Evolutionary conservation across 2,113 vertebrate genomes (phyloP), one percentile per base, ranked within the genome.

Genomic region (Vanacampus margaritifer): DNA sequence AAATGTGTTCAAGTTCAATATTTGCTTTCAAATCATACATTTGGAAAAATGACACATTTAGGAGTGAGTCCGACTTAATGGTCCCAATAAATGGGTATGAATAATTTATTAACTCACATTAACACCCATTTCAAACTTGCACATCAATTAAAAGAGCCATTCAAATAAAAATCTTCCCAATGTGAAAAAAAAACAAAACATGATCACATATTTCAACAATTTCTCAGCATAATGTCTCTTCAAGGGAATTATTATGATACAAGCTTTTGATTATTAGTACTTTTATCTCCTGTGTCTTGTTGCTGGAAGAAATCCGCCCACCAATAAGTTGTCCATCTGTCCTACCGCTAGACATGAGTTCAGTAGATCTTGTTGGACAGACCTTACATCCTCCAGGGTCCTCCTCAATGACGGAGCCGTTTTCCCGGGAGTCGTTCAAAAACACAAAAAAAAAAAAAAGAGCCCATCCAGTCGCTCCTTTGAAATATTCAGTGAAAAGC

Each of bases 401-500:
- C 77, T 87, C 73, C 76, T 69, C 68, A 78, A 57, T 75, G 69
- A 73, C 75, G 62, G 61, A 75, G 70, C 64, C 78, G 54, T 63
- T 74, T 77, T 74, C 78, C 58, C 65, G 54, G 39, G 36, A 62
- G 54, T 77, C 80, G 28, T 64, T n/a, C n/a, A n/a, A n/a, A n/a
- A n/a, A 78, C 32, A 75, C 84, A 80, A 83, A 32, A 80, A 83
- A 80, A 83, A 32, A 80, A 83, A 74, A 65, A 74, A 61, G 71
- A 69, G 71, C 72, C 79, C 32, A 69, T 74, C 10, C 50, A 32
- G 76, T 72, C 62, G 11, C 23, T 63, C 53, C 41, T 73, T 74
- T 62, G 37, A 63, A 77, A 57, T 79, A 69, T 81, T 91, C 93
- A 99, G 91, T 98, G 97, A 82, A 98, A 95, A 13, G 97, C 96